Evolutionary conservation across 23 tunicate species (phyloP), one percentile per base, ranked within the genome.

Genomic region (Phallusia fumigata): DNA sequence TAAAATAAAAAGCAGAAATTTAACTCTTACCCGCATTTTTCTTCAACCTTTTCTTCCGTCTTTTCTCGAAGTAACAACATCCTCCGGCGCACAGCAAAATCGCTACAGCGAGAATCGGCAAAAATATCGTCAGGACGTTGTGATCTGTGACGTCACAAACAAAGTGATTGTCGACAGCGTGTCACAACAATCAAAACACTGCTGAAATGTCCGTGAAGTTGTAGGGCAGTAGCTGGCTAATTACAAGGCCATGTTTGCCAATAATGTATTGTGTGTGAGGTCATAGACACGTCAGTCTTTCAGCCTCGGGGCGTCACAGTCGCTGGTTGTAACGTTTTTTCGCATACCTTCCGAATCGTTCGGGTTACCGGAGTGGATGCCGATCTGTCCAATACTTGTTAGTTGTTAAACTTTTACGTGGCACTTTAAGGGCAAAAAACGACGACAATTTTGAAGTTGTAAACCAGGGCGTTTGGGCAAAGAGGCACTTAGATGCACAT

Each of bases 41-140:
- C 53, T 79, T 82, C 16, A 84, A 45, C 47, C 86, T 82, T 79
- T 73, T 53, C 64, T 81, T 82, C 52, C 94, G 89, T 65, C 82
- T 82, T 34, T 81, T 81, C 65, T 94, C 98, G 90, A 89, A 82
- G 83, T 89, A 94, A 45, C 88, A 94, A 53, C 98, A 94, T 65
- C 88, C 98, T 72, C 88, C 98, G 35, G 93, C 94, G 65, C 98
- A 94, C 15, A 84, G 88, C 18, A 86, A 40, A 31, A 94, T 64
- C 18, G 94, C 98, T 18, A 89, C 85, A 5, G 91, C 93, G 13
- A 94, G 86, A 18, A 94, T 76, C 58, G 98, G 98, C 15, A 94
- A 86, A 86, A 94, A 94, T 19, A 94, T 88, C 31, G 98, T 94
- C 64, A 94, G 82, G 36, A 94, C 93, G 36, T 89, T 90, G 65